Base-by-base conservation (phyloP, 2,113 vertebrate species). In the Scomber colias region DNA sequence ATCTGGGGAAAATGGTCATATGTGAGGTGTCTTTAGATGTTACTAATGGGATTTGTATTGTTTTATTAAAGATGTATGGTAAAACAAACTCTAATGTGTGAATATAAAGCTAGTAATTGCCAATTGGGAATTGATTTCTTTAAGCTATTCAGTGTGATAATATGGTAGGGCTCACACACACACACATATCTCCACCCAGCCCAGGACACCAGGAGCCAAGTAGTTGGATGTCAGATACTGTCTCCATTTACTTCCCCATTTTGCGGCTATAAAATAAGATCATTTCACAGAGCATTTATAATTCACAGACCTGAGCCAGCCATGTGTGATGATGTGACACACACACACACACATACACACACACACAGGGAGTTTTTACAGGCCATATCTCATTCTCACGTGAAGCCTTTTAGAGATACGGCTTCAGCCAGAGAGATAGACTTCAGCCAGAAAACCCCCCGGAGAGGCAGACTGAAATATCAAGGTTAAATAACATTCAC, bases 271-370 rank as follows among this genome's bases (percentile, higher is more conserved):
- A 91, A 92, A 93, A 93, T 94, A 86, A 95, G 93, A 94, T 95
- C 90, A 93, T 92, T 93, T 92, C 90, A 93, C 91, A 81, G 83
- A 50, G 81, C 93, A 95, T 95, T 90, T 89, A 95, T 95, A 94
- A 94, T 95, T 95, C 88, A 94, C 83, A 79, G 77, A 91, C 84
- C 87, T 53, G 86, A 92, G 85, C 78, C 88, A 85, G 88, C 83
- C 91, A 88, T 92, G 92, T 92, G 92, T 90, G 89, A 92, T 86
- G 83, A 91, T 89, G 90, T 71, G 82, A 82, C 71, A 79, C 87
- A 72, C 81, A 70, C 81, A 75, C 65, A 71, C 70, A 76, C 57
- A 66, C 49, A 56, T 50, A 72, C 57, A 75, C 70, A 40, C 75
- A 75, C 54, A 63, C 2, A 65, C 30, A 62, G 68, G 62, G 7